Percentiles rank a stretch among this genome's conserved stretches.
Conservation (phyloP, 2,113 vertebrate species). For the Camelus dromedarius region DNA sequence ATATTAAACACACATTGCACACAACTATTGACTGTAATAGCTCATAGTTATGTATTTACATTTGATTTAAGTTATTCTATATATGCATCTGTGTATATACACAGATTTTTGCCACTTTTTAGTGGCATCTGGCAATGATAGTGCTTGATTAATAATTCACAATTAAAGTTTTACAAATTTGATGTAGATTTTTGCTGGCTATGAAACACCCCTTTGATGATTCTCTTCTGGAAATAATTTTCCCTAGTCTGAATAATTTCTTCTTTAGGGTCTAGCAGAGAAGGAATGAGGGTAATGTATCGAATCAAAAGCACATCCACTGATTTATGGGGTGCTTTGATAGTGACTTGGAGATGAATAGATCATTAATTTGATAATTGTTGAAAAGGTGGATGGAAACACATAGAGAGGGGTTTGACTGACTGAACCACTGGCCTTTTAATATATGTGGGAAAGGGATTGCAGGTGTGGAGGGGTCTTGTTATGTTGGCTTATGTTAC, state of each 20-base stretch:
- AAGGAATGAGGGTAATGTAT: not conserved
- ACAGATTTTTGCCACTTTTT: not conserved
- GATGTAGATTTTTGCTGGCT: not conserved
- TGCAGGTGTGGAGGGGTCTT: not conserved
- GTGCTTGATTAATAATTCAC: not conserved
- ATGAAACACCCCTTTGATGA: constrained; percentile 16
- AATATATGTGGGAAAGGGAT: not conserved
- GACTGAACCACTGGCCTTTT: not conserved
- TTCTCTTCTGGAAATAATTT: constrained; percentile 47
- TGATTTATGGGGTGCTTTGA: not conserved
- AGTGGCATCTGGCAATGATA: not conserved
- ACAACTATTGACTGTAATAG: not conserved
- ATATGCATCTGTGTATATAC: not conserved
- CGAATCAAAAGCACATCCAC: not conserved
- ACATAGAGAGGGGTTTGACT: not conserved
- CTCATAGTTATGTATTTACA: not conserved
- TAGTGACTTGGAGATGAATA: not conserved
- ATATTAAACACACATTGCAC: not conserved
- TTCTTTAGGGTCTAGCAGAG: not conserved
- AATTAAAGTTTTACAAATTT: not conserved
- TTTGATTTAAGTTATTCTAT: not conserved
- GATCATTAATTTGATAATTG: constrained; percentile 28
- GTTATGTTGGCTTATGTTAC: not conserved
- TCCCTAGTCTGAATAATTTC: not conserved
- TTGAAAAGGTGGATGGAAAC: not conserved